Evolutionary conservation across 2,113 vertebrate species (phyloP), one percentile per base, ranked within the genome.

Genomic region (Varanus komodoensis): DNA sequence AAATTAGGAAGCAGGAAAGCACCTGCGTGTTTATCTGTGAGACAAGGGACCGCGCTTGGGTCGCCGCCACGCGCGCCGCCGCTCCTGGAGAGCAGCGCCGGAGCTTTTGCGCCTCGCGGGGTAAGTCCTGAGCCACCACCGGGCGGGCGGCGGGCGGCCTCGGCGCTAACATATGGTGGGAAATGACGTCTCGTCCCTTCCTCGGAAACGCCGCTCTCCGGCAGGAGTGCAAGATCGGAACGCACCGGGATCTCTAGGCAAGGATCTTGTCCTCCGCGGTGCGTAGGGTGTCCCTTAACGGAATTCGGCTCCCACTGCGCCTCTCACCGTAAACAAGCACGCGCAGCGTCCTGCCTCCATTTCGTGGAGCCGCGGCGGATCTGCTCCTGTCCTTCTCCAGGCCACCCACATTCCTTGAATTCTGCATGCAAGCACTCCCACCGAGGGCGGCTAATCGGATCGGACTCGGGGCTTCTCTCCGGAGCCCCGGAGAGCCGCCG

Each of bases 111-210:
- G 3, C n/a, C 77, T 6, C 25, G 19, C 79, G 17, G 14, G 17
- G 52, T 14, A 64, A 87, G n/a, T 1, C 78, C 14, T 29, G 64
- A 38, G 8, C 74, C 38, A 17, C 2, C 44, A 7, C 57, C 15
- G 38, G 38, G 38, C 38, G 38, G 38, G 38, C 38, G 38, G 38
- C 57, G 6, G n/a, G 25, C 54, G 29, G 34, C 8, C 50, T 44
- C 64, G 38, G 6, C 54, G 27, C 21, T 52, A 67, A 69, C 89
- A 89, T 89, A 85, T 85, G 89, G 23, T 57, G 71, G 71, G 52
- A 23, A 74, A 32, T 8, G 17, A 67, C 21, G 38, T 9, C 57
- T 68, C 27, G 38, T 8, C 27, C 86, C 9, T 67, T 67, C 52
- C 34, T 50, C 74, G 34, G 29, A 48, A 67, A 19, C 38, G n/a